Conservation (phyloP, 1,140 invertebrate genomes). For the Doryteuthis pealeii region DNA sequence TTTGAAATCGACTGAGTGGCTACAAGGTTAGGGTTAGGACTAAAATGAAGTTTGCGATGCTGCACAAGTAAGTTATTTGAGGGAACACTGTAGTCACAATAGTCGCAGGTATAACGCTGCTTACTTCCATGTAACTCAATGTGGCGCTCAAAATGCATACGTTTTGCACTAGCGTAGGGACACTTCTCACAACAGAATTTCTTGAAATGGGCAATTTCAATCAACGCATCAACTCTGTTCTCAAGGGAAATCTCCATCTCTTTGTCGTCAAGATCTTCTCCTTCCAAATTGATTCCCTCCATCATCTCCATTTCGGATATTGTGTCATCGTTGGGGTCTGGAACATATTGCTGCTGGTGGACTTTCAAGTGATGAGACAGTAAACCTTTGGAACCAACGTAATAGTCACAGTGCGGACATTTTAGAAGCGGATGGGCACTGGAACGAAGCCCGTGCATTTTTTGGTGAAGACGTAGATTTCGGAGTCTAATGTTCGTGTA, state of each 20-base stretch:
- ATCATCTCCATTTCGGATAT: slow-evolving; percentile 24
- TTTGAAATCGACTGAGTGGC: slow-evolving; percentile 54
- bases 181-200: slow-evolving; percentile 68
- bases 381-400: slow-evolving; percentile 75
- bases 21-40: slow-evolving; percentile 57
- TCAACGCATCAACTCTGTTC: slow-evolving; percentile 45
- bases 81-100: slow-evolving; percentile 84
- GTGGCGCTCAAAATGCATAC: slow-evolving; percentile 82
- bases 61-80: slow-evolving; percentile 55
- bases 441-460: slow-evolving; percentile 72
- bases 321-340: slow-evolving; percentile 29
- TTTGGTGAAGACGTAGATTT: slow-evolving; percentile 83
- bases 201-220: slow-evolving; percentile 52
- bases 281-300: slow-evolving; percentile 14
- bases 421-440: slow-evolving; percentile 66
- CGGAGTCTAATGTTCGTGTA: slow-evolving; percentile 73
- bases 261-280: slow-evolving; percentile 25
- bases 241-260: slow-evolving; percentile 31
- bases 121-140: slow-evolving; percentile 80
- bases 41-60: slow-evolving; percentile 51
- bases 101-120: slow-evolving; percentile 79
- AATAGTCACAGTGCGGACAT: slow-evolving; percentile 82
- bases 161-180: slow-evolving; percentile 84
- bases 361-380: slow-evolving; percentile 79
- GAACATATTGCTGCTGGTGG: slow-evolving; percentile 62